Conservation (phyloP, 2,888 invertebrate genomes). For the Antitype chi region DNA sequence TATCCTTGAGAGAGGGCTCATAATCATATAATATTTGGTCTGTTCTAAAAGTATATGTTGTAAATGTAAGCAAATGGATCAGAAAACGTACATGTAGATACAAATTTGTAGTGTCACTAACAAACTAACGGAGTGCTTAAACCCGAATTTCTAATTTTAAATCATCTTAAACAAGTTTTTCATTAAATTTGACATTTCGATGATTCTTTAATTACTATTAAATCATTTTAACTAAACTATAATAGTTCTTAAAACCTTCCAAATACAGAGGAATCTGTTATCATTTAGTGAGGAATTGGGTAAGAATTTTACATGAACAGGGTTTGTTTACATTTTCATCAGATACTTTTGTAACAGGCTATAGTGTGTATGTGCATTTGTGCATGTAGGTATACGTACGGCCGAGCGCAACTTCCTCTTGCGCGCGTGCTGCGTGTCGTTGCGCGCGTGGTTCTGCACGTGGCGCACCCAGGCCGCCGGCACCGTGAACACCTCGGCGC, state of each 20-base stretch:
- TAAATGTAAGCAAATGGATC: background rate
- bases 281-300: background rate
- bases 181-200: too few species aligned
- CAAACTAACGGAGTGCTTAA: too few species aligned
- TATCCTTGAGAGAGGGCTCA: background rate
- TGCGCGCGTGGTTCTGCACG: conserved; percentile 94
- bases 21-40: background rate
- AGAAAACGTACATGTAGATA: background rate
- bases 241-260: too few species aligned
- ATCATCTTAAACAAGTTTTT: too few species aligned
- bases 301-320: background rate
- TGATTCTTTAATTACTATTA: too few species aligned
- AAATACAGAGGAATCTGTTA: background rate
- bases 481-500: conserved; percentile 95
- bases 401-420: conserved; percentile 90
- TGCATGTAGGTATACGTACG: conserved; percentile 73
- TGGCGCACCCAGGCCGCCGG: conserved; percentile 96
- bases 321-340: background rate
- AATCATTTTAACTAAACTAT: too few species aligned
- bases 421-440: conserved; percentile 89
- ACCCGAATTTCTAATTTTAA: too few species aligned
- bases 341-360: background rate
- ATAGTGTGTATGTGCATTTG: background rate
- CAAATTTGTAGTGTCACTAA: too few species aligned
- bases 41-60: background rate